Evolutionary conservation across 2,113 vertebrate genomes (phyloP).

Genomic region (Drymodes brunneopygia): DNA sequence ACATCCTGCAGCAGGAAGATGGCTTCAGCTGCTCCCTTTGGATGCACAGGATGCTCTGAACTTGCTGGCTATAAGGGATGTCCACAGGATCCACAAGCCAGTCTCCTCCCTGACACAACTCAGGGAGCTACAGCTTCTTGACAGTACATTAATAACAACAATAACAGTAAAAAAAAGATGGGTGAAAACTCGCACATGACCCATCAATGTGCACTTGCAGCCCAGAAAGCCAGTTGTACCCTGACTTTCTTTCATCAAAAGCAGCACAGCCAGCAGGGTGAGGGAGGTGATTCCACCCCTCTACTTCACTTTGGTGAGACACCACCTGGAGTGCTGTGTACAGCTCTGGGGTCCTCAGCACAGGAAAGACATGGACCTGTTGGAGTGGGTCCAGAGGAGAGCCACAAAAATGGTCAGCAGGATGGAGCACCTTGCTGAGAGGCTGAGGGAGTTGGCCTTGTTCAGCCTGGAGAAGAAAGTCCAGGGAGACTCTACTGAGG

Average conservation of each 20-base stretch:
- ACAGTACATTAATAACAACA: background rate
- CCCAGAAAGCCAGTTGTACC: background rate
- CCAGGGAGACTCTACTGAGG: background rate
- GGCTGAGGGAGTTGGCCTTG: background rate
- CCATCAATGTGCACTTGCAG: rapidly evolving
- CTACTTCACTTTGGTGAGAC: background rate
- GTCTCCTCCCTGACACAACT: background rate
- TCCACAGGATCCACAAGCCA: background rate
- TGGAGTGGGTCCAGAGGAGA: rapidly evolving
- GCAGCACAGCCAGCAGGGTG: rapidly evolving
- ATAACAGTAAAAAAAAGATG: background rate
- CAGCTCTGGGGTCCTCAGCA: background rate
- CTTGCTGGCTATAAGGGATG: background rate
- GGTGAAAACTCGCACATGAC: background rate
- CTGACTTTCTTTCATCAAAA: background rate
- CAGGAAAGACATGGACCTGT: background rate
- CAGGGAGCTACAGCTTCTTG: background rate
- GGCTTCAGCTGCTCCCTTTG: background rate
- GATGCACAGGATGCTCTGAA: background rate
- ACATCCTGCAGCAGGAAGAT: background rate
- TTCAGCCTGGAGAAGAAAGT: background rate
- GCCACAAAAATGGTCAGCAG: background rate
- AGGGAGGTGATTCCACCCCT: background rate
- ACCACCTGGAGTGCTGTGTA: background rate
- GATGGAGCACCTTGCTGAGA: background rate